Percentiles rank a stretch among this genome's conserved stretches.
phyloP scores from a whole-genome alignment of 1,140 invertebrate species.

The Papilio dardanus region DNA sequence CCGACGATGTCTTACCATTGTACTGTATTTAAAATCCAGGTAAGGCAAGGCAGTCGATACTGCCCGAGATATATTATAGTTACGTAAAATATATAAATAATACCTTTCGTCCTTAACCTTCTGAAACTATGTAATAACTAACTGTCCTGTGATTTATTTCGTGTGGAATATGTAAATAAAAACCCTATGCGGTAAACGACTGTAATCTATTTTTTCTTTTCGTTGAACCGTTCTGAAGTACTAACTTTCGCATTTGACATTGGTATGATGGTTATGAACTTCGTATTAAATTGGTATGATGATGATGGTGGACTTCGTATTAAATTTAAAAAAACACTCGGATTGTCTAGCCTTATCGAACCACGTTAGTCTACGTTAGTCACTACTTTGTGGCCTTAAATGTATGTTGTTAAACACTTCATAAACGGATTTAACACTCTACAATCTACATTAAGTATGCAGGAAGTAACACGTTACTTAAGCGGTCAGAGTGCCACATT shows the following conservation, averaged over 20 bases:
- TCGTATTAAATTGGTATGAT: too few relatives aligned
- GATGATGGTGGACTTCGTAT: too few relatives aligned
- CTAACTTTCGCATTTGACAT: background rate
- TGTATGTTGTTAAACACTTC: slow-evolving; percentile 4
- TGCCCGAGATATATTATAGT: background rate
- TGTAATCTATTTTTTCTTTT: too few relatives aligned
- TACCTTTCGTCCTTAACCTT: too few relatives aligned
- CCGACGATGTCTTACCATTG: background rate
- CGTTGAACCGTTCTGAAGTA: too few relatives aligned
- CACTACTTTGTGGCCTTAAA: background rate
- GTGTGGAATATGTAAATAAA: too few relatives aligned
- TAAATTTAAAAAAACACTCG: background rate
- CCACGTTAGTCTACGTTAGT: background rate
- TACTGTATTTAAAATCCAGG: too few relatives aligned
- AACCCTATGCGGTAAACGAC: too few relatives aligned
- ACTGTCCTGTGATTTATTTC: too few relatives aligned
- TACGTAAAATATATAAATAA: background rate
- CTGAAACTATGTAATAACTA: too few relatives aligned
- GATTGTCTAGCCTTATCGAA: background rate
- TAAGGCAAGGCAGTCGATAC: too few relatives aligned
- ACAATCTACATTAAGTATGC: slow-evolving; percentile 20
- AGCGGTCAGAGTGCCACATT: slow-evolving; percentile 8
- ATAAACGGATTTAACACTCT: slow-evolving; percentile 24
- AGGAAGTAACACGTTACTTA: slow-evolving; percentile 14
- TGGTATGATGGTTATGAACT: too few relatives aligned